Conservation (phyloP, 2,113 vertebrate species). For the Calypte anna region DNA sequence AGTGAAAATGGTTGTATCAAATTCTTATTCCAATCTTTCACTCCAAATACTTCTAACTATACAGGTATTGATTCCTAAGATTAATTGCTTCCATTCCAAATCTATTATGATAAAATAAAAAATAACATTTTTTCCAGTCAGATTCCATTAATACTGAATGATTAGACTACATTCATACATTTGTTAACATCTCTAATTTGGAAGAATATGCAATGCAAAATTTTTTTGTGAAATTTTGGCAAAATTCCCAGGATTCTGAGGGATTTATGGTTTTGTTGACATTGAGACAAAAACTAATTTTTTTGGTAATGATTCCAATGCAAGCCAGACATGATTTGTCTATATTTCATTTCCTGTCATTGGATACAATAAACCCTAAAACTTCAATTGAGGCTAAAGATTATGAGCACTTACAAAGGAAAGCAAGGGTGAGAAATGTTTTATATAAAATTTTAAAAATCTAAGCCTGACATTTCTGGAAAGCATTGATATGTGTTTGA, state of each 20-base stretch:
- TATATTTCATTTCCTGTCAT: not conserved
- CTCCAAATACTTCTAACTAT: not conserved
- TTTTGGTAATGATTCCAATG: not conserved
- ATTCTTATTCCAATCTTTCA: not conserved
- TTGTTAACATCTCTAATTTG: not conserved
- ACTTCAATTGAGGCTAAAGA: not conserved
- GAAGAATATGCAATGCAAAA: accelerated
- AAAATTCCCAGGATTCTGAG: not conserved
- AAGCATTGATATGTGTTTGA: not conserved
- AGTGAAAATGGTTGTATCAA: not conserved
- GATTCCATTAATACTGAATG: not conserved
- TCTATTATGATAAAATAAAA: not conserved
- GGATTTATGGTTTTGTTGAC: not conserved
- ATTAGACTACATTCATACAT: not conserved
- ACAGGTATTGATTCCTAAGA: not conserved
- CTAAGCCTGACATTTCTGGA: not conserved
- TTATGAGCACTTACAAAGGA: not conserved
- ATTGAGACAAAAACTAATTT: not conserved
- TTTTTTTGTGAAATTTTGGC: not conserved
- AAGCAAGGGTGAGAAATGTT: not conserved
- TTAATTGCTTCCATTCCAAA: not conserved
- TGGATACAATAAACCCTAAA: not conserved
- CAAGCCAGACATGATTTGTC: not conserved
- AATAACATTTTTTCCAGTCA: not conserved
- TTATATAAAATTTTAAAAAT: not conserved